Evolutionary conservation across 2,888 invertebrate genomes (phyloP), one percentile per base, ranked within the genome.

Genomic region (Drosophila nr. perissopoda): DNA sequence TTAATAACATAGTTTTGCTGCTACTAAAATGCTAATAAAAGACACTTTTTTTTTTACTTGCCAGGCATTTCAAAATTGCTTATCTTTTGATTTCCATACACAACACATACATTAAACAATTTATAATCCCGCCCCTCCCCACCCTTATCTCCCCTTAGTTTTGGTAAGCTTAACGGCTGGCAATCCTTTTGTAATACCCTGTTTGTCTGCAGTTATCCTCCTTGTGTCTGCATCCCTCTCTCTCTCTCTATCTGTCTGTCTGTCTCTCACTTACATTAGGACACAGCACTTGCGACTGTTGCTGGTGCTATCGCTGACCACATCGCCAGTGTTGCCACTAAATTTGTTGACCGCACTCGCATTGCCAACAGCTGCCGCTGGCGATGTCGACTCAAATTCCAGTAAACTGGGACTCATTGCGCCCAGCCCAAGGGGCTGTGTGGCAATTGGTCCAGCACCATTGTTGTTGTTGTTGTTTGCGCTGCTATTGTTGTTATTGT

Each of bases 301-400:
- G 90, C 94, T 95, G 70, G 95, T 94, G 85, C 93, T 94, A 91
- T 97, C 97, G 76, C 96, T 96, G 70, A 97, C 95, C 74, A 96
- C 96, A 84, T 97, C 97, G 88, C 96, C 96, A 31, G 96, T 97
- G 91, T 96, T 95, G 18, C 97, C 97, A 16, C 96, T 95, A 92
- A 96, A 96, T 79, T 95, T 94, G 49, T 92, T 92, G 34, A 92
- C 81, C 33, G 79, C 73, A 62, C 61, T 79, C 74, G 76, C 73
- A 66, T 67, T 92, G 69, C 91, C 90, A 25, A 72, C 68, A 70
- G 91, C 88, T 4, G 83, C 58, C 11, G 84, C 58, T 11, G 90
- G 72, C 31, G 61, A 89, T 66, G 64, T 70, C 82, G 74, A 91
- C 58, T 80, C 84, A 70, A 81, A 82, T 91, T 94, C 94, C 67